Evolutionary conservation across 2,113 vertebrate species (phyloP).

Genomic region (Tauraco erythrolophus): DNA sequence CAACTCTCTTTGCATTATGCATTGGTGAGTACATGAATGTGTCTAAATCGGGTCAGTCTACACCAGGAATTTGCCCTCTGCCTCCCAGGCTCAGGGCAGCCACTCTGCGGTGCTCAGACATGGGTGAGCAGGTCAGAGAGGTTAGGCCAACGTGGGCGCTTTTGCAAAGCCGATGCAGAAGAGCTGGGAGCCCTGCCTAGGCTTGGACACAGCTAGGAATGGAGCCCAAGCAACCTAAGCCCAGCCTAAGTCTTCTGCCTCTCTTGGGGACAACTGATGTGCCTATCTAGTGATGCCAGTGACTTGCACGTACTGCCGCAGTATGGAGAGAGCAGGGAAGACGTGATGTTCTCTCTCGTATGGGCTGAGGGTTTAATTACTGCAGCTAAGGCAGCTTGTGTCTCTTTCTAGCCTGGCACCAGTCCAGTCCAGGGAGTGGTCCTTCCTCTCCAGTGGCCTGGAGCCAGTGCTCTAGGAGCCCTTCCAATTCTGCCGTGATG

Average conservation of each 20-base stretch:
- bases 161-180: not conserved
- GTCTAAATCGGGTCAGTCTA: not conserved
- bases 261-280: not conserved
- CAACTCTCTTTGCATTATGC: not conserved
- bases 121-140: not conserved
- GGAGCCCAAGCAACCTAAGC: not conserved
- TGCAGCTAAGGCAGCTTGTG: not conserved
- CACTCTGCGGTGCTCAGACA: not conserved
- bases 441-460: slow-evolving; percentile 43
- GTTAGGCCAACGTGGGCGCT: not conserved
- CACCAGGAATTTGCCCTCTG: not conserved
- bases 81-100: not conserved
- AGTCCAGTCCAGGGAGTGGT: slow-evolving; percentile 42
- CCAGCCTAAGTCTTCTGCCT: not conserved
- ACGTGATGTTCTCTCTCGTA: not conserved
- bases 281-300: not conserved
- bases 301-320: not conserved
- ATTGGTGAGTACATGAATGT: not conserved
- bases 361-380: not conserved
- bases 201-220: not conserved
- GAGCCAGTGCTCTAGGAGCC: slow-evolving; percentile 35
- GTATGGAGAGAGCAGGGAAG: not conserved
- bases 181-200: too few relatives aligned
- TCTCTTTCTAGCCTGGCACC: not conserved
- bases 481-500: not conserved